Evolutionary conservation across 2,888 invertebrate genomes (phyloP).

Genomic region (Xestoiulus laeticollis): DNA sequence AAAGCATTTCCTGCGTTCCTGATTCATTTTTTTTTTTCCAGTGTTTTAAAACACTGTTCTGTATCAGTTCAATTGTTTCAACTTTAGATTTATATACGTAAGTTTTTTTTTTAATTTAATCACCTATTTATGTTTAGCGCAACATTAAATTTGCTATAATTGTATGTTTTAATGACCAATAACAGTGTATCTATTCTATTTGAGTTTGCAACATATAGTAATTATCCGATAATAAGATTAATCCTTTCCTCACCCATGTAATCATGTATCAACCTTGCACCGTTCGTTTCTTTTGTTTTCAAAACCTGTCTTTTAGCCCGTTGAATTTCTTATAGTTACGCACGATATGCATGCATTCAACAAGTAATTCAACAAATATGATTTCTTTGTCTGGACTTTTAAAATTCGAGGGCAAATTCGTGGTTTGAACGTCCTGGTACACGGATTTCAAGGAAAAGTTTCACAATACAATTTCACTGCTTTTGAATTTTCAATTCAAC

Average conservation of each 20-base stretch:
- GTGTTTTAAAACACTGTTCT: background rate
- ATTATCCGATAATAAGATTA: conserved; percentile 23
- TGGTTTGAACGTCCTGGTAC: conserved; percentile 6
- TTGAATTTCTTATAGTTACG: background rate
- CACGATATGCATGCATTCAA: background rate
- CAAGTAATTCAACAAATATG: background rate
- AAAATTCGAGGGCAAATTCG: conserved; percentile 3
- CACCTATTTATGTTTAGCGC: background rate
- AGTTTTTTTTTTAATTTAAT: background rate
- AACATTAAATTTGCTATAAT: background rate
- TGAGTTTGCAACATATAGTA: background rate
- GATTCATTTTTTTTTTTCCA: background rate
- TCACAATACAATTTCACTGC: background rate
- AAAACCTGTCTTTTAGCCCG: background rate
- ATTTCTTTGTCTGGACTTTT: background rate
- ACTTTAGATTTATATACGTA: background rate
- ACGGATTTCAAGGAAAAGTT: background rate
- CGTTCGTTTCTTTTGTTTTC: conserved; percentile 5
- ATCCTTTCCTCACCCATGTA: background rate
- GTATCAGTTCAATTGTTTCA: conserved; percentile 13
- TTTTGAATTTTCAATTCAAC: background rate
- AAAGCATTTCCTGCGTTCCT: background rate
- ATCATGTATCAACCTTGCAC: conserved; percentile 7
- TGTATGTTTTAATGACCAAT: background rate
- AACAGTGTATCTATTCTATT: background rate